Base-by-base conservation (phyloP, 2,797 vertebrate species). In the Danio aesculapii region DNA sequence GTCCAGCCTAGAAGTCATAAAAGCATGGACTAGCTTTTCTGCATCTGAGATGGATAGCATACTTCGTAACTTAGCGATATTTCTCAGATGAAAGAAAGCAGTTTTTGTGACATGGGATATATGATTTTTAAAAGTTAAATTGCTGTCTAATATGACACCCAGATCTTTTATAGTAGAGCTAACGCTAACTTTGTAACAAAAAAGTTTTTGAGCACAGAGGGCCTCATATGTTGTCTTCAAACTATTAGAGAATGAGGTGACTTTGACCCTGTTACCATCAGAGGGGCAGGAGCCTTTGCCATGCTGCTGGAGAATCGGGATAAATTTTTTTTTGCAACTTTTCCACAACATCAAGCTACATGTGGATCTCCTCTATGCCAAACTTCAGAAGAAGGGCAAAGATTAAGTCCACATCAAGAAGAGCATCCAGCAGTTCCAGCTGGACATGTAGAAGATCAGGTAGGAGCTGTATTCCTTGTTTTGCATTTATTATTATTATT, bases 131-230 rank as follows among this genome's bases (percentile, higher is more conserved):
- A n/a, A n/a, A n/a, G n/a, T n/a, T n/a, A n/a, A n/a, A n/a, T n/a
- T n/a, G n/a, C n/a, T n/a, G n/a, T n/a, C n/a, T n/a, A n/a, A n/a
- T n/a, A n/a, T n/a, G n/a, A n/a, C n/a, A n/a, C n/a, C n/a, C n/a
- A n/a, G n/a, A n/a, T n/a, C n/a, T n/a, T n/a, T n/a, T n/a, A n/a
- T n/a, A n/a, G n/a, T n/a, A n/a, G n/a, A n/a, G n/a, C n/a, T n/a
- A n/a, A n/a, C n/a, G n/a, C n/a, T n/a, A n/a, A n/a, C n/a, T n/a
- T n/a, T n/a, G n/a, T n/a, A n/a, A n/a, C n/a, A n/a, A n/a, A n/a
- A 79, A 79, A 11, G 70, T 84, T 41, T 76, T 73, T 19, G 68
- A 64, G 62, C 16, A 46, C 75, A 44, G 75, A 72, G 71, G 76
- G 39, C 50, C 53, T 47, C 46, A 50, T 53, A 17, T 4, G 17